Base-by-base conservation (phyloP, 2,888 invertebrate species). In the Temnothorax rugatulus region DNA sequence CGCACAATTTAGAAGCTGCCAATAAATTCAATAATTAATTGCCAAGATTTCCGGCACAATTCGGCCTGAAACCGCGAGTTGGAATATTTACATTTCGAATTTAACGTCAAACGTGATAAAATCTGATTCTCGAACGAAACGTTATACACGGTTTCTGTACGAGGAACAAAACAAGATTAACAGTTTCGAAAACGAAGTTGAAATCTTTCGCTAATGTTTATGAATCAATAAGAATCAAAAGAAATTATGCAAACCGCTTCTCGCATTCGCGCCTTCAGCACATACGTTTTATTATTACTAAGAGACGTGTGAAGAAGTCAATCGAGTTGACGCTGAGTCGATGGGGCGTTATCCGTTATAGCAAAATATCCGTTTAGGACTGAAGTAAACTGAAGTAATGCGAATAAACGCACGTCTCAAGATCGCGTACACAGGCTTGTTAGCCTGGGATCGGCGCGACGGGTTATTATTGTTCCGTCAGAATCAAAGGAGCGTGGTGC, bases 391-490 rank as follows among this genome's bases (percentile, higher is more conserved):
- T 38, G 47, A 50, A 41, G 38, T 41, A 54, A 76, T 34, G 64
- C 75, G 52, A 18, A 21, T 8, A 59, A 74, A 61, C 29, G 29
- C 34, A n/a, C 4, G 13, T 54, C n/a, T 71, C 41, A 41, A 44
- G 66, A 41, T 52, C 9, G 29, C 29, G 13, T 13, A 38, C 44
- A 18, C 4, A 5, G 4, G 8, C 50, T 34, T 18, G 38, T 52
- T 38, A 29, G n/a, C 15, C 4, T 8, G 4, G 3, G 25, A 77
- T 64, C 25, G 52, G 64, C 50, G 18, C 25, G 38, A 64, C 52
- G 21, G 38, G 5, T 76, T 64, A 63, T 75, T 75, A 76, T 77
- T 57, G 69, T 63, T 77, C 54, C 29, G 13, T 77, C 44, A 57
- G 18, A 57, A 57, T 76, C 25, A 25, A 64, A 76, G 41, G 25